Evolutionary conservation across 2,797 vertebrate species (phyloP), one percentile per base, ranked within the genome.

Genomic region (Hemibagrus guttatus): DNA sequence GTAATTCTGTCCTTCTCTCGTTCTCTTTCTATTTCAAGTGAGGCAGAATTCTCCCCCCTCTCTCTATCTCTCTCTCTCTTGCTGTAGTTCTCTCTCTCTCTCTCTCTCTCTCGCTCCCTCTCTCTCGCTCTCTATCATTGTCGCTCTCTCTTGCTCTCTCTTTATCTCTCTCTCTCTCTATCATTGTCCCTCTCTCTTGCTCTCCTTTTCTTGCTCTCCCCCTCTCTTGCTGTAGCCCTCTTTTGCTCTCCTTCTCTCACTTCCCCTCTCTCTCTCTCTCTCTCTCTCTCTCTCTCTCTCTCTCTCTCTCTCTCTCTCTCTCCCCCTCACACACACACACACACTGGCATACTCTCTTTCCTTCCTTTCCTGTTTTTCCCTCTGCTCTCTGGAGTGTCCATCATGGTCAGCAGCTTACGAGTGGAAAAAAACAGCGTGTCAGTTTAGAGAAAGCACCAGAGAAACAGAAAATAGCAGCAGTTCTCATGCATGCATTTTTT

Each of bases 1-100:
- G 89, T 90, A 85, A 86, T 49, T 52, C 63, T 46, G 89, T 91
- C 89, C 71, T 79, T 63, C 88, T 89, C 91, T 89, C 68, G 84
- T 46, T 64, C 56, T 81, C 39, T 19, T 64, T 81, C 79, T 81
- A 49, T 81, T 63, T 81, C 46, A 63, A 81, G 79, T 49, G 26
- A 64, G 28, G 28, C 19, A 35, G 31, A 79, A 90, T 81, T 84
- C 89, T 90, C 71, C 4, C 49, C 75, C 81, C 72, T 71, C 69
- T 64, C 80, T 87, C 3, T n/a, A 26, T 46, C 23, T 14, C 42
- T 69, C 17, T 54, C 7, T 68, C 16, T 82, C 39, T 69, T 4
- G 21, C n/a, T 28, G 13, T 28, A 19, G 31, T 23, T 31, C 46
- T 58, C 49, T 72, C 76, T 59, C 7, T 71, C 42, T 46, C 42